Conservation (phyloP, 2,797 vertebrate genomes). For the Poecile montanus region DNA sequence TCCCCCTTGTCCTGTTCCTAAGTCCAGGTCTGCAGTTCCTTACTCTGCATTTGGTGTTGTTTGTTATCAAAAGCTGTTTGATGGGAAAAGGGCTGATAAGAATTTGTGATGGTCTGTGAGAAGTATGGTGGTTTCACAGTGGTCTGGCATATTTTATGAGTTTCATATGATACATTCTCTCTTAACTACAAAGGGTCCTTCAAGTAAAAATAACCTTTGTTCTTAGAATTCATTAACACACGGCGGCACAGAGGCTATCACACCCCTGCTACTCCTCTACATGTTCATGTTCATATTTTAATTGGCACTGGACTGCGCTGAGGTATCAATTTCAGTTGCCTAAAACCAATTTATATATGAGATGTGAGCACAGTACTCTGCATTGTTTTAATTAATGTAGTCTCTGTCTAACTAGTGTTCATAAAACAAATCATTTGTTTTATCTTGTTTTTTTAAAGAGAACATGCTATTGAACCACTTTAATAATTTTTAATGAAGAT, state of each 20-base stretch:
- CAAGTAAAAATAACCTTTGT: not conserved
- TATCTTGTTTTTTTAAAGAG: not conserved
- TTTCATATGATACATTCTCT: not conserved
- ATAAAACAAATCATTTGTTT: not conserved
- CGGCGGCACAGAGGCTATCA: not conserved
- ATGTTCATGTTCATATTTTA: not conserved
- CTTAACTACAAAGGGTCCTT: not conserved
- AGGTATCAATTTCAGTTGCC: not conserved
- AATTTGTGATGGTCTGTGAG: not conserved
- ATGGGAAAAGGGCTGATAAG: not conserved
- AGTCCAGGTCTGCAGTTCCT: not conserved
- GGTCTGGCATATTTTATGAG: not conserved
- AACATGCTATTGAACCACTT: not conserved
- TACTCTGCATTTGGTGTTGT: not conserved
- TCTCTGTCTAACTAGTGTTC: not conserved
- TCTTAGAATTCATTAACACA: not conserved
- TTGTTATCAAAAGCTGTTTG: not conserved
- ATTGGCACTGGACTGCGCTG: not conserved
- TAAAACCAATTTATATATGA: not conserved
- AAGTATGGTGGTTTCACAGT: not conserved
- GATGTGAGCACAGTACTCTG: not conserved
- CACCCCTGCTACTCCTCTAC: not conserved
- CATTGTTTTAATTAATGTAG: not conserved
- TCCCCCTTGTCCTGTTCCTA: not conserved
- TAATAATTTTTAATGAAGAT: not conserved